Percentiles rank a stretch among this genome's conserved stretches.
Evolutionary conservation across 1,140 invertebrate genomes (phyloP).

Genomic region (Batillaria attramentaria): DNA sequence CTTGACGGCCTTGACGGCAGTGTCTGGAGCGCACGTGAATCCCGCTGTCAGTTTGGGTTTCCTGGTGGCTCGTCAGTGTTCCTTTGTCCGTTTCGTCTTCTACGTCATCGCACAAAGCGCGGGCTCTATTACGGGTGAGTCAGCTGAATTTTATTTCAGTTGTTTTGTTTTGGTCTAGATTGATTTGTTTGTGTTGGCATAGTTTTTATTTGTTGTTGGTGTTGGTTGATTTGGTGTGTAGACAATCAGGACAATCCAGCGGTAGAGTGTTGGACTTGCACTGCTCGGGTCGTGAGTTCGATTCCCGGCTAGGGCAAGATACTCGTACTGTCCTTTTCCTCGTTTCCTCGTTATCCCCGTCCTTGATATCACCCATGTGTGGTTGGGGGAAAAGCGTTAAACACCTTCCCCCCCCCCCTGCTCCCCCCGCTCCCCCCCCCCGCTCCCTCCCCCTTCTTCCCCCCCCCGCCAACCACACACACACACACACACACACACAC

Average conservation of each 20-base stretch:
- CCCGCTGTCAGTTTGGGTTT: conserved; percentile 66
- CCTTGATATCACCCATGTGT: no score
- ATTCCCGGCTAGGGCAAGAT: no score
- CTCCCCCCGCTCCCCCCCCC: not conserved
- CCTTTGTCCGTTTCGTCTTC: conserved; percentile 80
- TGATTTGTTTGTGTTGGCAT: no score
- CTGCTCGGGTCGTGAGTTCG: no score
- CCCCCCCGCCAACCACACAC: not conserved
- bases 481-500: no score
- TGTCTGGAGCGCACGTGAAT: conserved; percentile 69
- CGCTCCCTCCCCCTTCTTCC: not conserved
- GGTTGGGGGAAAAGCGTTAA: no score
- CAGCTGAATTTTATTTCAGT: no score
- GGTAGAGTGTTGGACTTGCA: no score
- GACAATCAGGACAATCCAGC: no score
- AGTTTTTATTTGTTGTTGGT: no score
- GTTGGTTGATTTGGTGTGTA: no score
- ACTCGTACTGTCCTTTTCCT: not conserved
- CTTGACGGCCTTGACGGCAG: conserved; percentile 51
- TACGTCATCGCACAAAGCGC: conserved; percentile 62
- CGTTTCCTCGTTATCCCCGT: not conserved
- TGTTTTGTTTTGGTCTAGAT: no score
- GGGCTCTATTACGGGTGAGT: conserved; percentile 50
- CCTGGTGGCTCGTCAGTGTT: conserved; percentile 81
- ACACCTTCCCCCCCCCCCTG: not conserved